Evolutionary conservation across 2,113 vertebrate species (phyloP).

Genomic region (Syrmaticus mikado): DNA sequence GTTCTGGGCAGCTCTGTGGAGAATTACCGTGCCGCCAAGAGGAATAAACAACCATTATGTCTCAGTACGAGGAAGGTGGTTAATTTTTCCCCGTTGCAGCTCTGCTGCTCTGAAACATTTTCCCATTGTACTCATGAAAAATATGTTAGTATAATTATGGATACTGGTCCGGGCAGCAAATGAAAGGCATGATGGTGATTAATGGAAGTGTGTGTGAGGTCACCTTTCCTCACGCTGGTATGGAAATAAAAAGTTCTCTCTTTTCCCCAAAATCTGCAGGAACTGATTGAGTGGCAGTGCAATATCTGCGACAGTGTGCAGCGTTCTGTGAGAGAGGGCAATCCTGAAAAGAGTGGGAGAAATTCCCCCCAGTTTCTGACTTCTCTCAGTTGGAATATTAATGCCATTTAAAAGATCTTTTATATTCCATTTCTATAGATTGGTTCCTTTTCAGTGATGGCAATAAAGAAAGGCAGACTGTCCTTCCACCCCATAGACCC

Average conservation of each 20-base stretch:
- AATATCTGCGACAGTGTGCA: neutral
- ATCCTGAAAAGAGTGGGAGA: neutral
- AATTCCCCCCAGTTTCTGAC: neutral
- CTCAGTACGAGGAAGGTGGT: neutral
- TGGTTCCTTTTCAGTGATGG: neutral
- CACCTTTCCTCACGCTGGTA: neutral
- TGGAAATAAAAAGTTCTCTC: neutral
- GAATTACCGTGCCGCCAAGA: neutral
- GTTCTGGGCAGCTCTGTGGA: neutral
- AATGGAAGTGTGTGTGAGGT: neutral
- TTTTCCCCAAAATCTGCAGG: neutral
- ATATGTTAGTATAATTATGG: neutral
- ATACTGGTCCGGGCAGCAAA: neutral
- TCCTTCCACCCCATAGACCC: neutral
- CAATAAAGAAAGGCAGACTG: neutral
- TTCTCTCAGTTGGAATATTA: neutral
- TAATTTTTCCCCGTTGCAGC: neutral
- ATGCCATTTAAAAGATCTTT: conserved; percentile 16
- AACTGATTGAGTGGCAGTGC: neutral
- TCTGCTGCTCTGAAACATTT: neutral
- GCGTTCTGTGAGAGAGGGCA: neutral
- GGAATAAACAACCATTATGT: neutral
- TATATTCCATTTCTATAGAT: neutral
- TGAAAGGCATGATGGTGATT: neutral
- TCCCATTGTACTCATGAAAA: neutral